Conservation (phyloP, 2,797 vertebrate species). For the Manis crassicaudata region DNA sequence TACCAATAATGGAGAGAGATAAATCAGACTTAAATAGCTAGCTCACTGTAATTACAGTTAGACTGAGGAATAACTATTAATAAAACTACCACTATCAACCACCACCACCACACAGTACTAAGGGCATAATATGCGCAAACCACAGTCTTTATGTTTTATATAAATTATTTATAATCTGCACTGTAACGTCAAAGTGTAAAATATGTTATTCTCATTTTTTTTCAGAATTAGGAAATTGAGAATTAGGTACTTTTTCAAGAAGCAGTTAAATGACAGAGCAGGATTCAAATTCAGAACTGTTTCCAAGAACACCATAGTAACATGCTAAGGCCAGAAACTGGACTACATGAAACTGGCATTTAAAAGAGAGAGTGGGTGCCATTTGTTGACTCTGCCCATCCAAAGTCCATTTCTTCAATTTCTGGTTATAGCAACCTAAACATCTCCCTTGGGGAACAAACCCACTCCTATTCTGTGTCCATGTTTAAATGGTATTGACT, state of each 20-base stretch:
- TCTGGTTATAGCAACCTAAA: neutral
- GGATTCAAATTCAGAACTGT: neutral
- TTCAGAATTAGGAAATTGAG: neutral
- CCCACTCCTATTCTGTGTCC: no score
- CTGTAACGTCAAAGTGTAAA: neutral
- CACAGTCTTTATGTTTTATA: neutral
- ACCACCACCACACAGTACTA: neutral
- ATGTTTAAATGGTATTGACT: neutral
- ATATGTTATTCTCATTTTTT: neutral
- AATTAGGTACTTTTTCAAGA: neutral
- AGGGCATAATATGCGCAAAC: neutral
- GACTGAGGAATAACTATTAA: neutral
- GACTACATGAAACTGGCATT: neutral
- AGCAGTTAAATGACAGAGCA: neutral
- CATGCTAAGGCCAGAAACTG: neutral
- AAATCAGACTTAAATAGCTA: neutral
- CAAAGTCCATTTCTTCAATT: neutral
- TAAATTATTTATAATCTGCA: neutral
- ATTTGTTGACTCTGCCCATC: neutral
- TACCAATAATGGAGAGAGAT: neutral
- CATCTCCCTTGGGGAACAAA: neutral
- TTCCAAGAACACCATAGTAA: neutral
- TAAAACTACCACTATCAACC: neutral
- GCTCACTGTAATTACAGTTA: neutral
- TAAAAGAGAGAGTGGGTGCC: neutral